These are phyloP conservation scores for Pocillopora grandis DNA, from an alignment of 92 coral and sea anemone species.

Conservation along the genomic window DNA sequence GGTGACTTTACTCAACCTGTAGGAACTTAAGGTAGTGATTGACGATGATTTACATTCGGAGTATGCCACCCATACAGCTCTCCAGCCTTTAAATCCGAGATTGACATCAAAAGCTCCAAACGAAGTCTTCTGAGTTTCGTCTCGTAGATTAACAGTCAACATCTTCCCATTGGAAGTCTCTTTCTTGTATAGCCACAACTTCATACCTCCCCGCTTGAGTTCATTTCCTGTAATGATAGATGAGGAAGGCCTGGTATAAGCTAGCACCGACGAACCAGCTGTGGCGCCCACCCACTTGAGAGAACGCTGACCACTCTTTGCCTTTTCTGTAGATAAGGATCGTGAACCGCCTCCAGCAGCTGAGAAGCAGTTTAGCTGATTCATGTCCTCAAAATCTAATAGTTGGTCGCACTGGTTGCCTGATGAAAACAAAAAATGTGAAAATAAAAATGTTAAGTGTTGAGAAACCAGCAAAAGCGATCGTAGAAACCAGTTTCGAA, in stretches of 20 bases:
- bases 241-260: neutral
- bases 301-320: neutral
- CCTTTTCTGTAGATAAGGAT: neutral
- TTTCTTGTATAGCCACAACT: conserved; percentile 50
- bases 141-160: neutral
- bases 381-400: conserved; percentile 7
- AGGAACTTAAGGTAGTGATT: neutral
- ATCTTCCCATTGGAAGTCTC: conserved; percentile 23
- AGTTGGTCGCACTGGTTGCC: neutral
- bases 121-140: neutral
- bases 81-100: conserved; percentile 51
- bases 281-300: conserved; percentile 12
- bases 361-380: conserved; percentile 10
- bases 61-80: conserved; percentile 49
- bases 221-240: neutral
- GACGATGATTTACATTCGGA: conserved; percentile 14
- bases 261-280: neutral
- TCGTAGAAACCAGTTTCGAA: too few relatives aligned
- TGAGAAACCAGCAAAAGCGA: too few relatives aligned
- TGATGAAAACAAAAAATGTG: neutral
- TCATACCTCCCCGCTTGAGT: conserved; percentile 43
- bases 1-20: conserved; percentile 21
- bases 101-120: neutral
- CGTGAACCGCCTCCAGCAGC: neutral
- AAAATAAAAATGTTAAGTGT: too few relatives aligned